Percentiles rank a stretch among this genome's conserved stretches.
Conservation (phyloP, 2,888 invertebrate genomes). For the Ceriagrion tenellum region DNA sequence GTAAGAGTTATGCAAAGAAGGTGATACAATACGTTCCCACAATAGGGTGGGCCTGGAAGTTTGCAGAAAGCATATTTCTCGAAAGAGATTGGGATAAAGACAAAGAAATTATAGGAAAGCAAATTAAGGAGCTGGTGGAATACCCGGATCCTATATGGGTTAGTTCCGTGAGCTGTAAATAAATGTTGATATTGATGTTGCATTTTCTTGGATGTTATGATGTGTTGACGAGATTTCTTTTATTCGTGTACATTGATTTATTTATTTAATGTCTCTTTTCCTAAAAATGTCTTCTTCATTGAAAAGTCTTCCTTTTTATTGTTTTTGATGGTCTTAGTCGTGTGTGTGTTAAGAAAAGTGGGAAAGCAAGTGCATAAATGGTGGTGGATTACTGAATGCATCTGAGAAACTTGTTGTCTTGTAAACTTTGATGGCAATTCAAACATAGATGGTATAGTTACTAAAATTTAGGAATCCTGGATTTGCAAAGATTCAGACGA, state of each 20-base stretch:
- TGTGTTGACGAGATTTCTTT: neutral
- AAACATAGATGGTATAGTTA: constrained; percentile 47
- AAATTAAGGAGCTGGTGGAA: constrained; percentile 89
- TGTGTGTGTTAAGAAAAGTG: constrained; percentile 30
- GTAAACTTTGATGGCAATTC: constrained; percentile 37
- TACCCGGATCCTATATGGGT: constrained; percentile 96
- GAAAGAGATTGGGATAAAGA: constrained; percentile 96
- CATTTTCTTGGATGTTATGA: neutral
- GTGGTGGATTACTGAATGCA: constrained; percentile 46
- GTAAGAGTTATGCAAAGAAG: constrained; percentile 97
- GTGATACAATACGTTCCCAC: constrained; percentile 94
- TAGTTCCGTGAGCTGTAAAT: constrained; percentile 74
- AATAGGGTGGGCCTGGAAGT: constrained; percentile 98
- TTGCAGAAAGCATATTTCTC: constrained; percentile 95
- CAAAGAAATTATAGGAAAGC: constrained; percentile 88
- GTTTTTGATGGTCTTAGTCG: constrained; percentile 39
- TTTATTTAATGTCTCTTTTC: constrained; percentile 20
- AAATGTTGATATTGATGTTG: neutral
- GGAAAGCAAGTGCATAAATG: constrained; percentile 41
- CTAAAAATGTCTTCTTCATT: neutral
- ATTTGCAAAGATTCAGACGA: constrained; percentile 23
- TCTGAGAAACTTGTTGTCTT: constrained; percentile 32
- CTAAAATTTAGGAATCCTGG: constrained; percentile 53
- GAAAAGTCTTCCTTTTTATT: constrained; percentile 40
- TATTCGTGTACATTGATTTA: neutral